Conservation (phyloP, 23 tunicate species). For the Trididemnum nubilum region DNA sequence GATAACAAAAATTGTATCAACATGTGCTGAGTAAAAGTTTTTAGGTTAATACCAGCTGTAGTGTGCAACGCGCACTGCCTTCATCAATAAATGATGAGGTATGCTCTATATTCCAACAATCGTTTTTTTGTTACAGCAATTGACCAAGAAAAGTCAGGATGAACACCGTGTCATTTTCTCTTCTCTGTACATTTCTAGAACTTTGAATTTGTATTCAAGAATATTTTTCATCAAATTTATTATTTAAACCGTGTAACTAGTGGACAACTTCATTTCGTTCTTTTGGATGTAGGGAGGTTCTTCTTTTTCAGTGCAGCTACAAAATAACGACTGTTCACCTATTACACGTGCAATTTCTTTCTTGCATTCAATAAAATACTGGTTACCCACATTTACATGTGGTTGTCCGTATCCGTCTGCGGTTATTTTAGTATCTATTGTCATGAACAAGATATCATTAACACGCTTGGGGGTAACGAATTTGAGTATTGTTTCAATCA, state of each 20-base stretch:
- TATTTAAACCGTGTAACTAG: background rate
- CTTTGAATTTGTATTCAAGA: slow-evolving; percentile 5
- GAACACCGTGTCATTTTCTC: background rate
- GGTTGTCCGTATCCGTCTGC: background rate
- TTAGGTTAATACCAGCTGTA: too few species aligned
- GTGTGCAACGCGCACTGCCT: too few species aligned
- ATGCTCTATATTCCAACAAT: too few species aligned
- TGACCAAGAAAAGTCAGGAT: slow-evolving; percentile 4
- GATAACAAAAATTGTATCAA: too few species aligned
- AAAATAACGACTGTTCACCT: background rate
- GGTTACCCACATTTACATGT: background rate
- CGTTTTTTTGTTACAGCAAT: slow-evolving; percentile 1
- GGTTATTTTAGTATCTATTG: too few species aligned
- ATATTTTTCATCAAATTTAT: slow-evolving; percentile 8
- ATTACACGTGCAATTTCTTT: background rate
- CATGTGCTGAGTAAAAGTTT: too few species aligned
- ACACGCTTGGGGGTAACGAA: too few species aligned
- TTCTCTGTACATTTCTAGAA: slow-evolving; percentile 9
- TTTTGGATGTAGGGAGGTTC: background rate
- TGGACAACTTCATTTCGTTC: background rate
- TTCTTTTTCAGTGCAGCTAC: background rate
- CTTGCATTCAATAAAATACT: background rate
- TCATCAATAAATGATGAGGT: too few species aligned
- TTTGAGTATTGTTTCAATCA: too few species aligned
- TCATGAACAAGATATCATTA: too few species aligned